phyloP scores from a whole-genome alignment of 2,113 vertebrate species.

The Sturnira hondurensis region DNA sequence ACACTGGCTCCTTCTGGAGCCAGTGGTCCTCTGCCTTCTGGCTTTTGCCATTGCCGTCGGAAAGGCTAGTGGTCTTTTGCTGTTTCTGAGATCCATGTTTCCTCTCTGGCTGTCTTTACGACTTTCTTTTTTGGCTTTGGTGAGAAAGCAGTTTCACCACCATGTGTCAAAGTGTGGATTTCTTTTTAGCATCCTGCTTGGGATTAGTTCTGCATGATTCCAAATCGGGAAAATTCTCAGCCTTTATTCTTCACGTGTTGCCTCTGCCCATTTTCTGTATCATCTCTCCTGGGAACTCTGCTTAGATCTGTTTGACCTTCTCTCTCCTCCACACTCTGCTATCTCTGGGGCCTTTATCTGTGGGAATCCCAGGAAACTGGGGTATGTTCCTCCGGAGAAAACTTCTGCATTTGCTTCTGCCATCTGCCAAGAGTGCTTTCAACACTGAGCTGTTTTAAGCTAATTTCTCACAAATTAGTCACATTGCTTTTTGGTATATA shows the following conservation, averaged over 20 bases:
- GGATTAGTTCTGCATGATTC: background rate
- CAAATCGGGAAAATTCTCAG: background rate
- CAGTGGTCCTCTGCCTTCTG: background rate
- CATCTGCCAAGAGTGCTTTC: background rate
- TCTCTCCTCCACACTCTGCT: background rate
- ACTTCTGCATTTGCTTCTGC: background rate
- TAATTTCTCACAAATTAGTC: background rate
- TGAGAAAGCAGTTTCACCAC: background rate
- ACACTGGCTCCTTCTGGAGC: background rate
- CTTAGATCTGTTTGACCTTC: background rate
- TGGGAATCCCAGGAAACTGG: background rate
- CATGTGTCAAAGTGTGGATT: background rate
- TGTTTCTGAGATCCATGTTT: background rate
- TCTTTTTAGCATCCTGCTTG: background rate
- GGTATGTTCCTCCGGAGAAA: background rate
- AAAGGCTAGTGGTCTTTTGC: background rate
- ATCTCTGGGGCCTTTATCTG: background rate
- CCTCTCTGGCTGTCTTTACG: background rate
- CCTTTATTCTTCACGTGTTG: background rate
- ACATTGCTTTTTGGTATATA: background rate
- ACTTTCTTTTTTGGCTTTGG: background rate
- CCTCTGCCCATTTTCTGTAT: background rate
- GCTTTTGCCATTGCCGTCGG: background rate
- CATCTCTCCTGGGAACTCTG: background rate
- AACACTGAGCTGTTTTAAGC: background rate